phyloP scores from a whole-genome alignment of 2,113 vertebrate species.

The Tamias sibiricus region DNA sequence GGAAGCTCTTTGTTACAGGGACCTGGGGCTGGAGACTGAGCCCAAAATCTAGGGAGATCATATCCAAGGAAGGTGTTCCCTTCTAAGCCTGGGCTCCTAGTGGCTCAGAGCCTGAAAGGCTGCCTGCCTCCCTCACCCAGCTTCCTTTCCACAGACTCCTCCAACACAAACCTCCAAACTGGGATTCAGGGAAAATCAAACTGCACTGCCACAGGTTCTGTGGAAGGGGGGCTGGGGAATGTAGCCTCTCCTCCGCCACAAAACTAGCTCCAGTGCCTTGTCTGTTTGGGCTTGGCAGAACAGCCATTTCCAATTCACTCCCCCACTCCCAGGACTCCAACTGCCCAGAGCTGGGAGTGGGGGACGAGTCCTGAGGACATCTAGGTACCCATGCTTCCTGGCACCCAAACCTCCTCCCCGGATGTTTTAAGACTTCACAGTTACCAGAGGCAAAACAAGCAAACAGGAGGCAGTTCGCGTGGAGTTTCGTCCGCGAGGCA shows the following conservation, averaged over 20 bases:
- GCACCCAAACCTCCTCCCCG: neutral
- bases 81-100: neutral
- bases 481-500: neutral
- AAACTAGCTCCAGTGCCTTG: neutral
- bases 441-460: neutral
- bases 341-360: neutral
- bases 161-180: slow-evolving; percentile 53
- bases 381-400: neutral
- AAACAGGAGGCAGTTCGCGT: neutral
- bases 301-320: neutral
- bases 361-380: neutral
- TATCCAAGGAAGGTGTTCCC: neutral
- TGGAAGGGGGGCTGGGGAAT: rapidly evolving
- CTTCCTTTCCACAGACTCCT: slow-evolving; percentile 18
- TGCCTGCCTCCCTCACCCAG: neutral
- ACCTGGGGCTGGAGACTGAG: neutral
- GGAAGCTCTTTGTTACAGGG: neutral
- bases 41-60: neutral
- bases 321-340: neutral
- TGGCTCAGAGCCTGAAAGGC: neutral
- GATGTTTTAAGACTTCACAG: neutral
- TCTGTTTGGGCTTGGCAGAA: neutral
- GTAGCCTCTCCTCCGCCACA: neutral
- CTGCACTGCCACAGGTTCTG: neutral
- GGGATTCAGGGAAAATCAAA: slow-evolving; percentile 52